Percentiles rank a stretch among this genome's conserved stretches.
Evolutionary conservation across 2,113 vertebrate species (phyloP).

Genomic region (Micronycteris hirsuta): DNA sequence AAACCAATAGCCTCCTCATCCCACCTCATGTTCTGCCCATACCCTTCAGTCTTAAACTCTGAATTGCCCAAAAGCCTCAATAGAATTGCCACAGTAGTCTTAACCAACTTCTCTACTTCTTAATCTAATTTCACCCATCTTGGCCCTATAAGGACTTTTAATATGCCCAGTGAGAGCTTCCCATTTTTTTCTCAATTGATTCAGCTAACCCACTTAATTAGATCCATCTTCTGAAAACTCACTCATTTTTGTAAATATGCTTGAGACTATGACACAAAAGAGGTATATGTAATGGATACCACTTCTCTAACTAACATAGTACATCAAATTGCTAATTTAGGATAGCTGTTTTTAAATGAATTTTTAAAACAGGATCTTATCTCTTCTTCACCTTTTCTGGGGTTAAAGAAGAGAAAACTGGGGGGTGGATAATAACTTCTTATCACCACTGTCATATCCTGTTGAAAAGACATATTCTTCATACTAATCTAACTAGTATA

Average conservation of each 20-base stretch:
- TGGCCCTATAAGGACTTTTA: neutral
- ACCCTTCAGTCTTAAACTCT: neutral
- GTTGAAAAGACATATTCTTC: neutral
- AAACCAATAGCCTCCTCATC: no score
- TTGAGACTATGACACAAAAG: neutral
- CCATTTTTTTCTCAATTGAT: slow-evolving; percentile 6
- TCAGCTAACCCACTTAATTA: neutral
- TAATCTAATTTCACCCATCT: neutral
- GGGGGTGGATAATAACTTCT: neutral
- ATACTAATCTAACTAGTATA: neutral
- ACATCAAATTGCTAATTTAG: neutral
- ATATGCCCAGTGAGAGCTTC: neutral
- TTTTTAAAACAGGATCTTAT: neutral
- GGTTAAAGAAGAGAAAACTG: neutral
- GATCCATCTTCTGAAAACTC: neutral
- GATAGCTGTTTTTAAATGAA: neutral
- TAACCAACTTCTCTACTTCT: neutral
- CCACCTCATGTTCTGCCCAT: neutral
- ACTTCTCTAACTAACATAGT: neutral
- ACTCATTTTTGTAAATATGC: neutral
- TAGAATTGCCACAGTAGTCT: neutral
- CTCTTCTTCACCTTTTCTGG: neutral
- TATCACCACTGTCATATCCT: neutral
- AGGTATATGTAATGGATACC: neutral
- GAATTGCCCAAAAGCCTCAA: neutral